Percentiles rank a stretch among this genome's conserved stretches.
These are phyloP conservation scores for Oreochromis niloticus DNA, from an alignment of 2,113 vertebrate species.

Conservation along the genomic window DNA sequence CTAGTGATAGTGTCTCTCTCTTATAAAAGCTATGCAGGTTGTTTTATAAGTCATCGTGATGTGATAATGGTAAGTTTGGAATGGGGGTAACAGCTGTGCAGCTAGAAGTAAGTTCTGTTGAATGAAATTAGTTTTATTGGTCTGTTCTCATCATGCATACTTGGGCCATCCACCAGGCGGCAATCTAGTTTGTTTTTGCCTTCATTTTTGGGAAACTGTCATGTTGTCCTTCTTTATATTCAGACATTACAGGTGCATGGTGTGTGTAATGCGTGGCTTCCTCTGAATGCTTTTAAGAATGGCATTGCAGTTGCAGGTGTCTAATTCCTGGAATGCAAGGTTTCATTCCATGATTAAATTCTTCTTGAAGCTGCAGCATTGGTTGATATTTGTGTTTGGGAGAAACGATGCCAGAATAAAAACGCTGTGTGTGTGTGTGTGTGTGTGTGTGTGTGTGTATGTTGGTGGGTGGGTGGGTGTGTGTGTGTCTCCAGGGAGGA, in stretches of 20 bases:
- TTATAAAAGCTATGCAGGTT: background rate
- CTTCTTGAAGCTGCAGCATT: background rate
- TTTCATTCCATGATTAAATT: background rate
- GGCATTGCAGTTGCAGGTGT: background rate
- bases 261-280: background rate
- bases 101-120: background rate
- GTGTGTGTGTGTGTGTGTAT: background rate
- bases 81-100: background rate
- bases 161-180: background rate
- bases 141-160: background rate
- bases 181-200: background rate
- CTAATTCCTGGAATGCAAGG: background rate
- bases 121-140: background rate
- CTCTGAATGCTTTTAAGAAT: background rate
- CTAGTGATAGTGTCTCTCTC: background rate
- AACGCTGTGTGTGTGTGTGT: background rate
- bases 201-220: background rate
- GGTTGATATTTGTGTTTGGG: constrained; percentile 25
- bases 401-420: background rate
- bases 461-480: background rate
- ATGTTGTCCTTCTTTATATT: background rate
- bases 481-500: constrained; percentile 23
- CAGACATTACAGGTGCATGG: background rate
- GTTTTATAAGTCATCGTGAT: background rate
- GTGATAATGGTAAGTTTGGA: background rate